Conservation (phyloP, 2,888 invertebrate species). For the Kryphioiulus occultus region DNA sequence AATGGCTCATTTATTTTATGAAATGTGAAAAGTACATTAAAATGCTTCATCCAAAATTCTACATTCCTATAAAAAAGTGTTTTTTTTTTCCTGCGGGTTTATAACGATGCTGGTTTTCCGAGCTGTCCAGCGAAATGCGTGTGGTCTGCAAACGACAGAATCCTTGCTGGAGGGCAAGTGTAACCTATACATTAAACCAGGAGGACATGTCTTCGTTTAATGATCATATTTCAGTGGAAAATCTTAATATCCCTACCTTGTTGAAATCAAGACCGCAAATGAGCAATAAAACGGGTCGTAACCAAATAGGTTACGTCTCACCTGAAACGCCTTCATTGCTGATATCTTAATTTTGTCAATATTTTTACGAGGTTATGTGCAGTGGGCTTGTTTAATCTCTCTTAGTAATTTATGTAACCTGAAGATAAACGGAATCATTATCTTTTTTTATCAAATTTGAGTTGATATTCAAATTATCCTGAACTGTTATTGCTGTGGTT, state of each 20-base stretch:
- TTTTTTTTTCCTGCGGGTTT: background rate
- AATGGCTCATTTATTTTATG: background rate
- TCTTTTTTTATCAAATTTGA: background rate
- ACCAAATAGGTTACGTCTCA: background rate
- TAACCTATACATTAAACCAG: background rate
- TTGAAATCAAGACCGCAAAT: conserved; percentile 1
- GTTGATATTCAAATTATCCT: background rate
- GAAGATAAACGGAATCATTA: background rate
- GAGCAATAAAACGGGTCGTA: conserved; percentile 20
- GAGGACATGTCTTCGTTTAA: conserved; percentile 10
- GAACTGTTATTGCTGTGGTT: background rate
- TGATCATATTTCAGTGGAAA: conserved; percentile 3
- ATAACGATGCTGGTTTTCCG: background rate
- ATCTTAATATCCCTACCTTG: background rate
- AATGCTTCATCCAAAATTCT: background rate
- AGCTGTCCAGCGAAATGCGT: background rate
- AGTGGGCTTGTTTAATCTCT: background rate
- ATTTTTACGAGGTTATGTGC: background rate
- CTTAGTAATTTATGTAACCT: background rate
- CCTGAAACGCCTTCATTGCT: background rate
- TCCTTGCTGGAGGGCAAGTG: background rate
- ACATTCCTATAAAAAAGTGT: background rate
- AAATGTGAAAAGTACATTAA: background rate
- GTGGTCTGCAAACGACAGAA: background rate
- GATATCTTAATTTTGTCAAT: conserved; percentile 11